Evolutionary conservation across 2,797 vertebrate genomes (phyloP), one percentile per base, ranked within the genome.

Genomic region (Rhinichthys osculus): DNA sequence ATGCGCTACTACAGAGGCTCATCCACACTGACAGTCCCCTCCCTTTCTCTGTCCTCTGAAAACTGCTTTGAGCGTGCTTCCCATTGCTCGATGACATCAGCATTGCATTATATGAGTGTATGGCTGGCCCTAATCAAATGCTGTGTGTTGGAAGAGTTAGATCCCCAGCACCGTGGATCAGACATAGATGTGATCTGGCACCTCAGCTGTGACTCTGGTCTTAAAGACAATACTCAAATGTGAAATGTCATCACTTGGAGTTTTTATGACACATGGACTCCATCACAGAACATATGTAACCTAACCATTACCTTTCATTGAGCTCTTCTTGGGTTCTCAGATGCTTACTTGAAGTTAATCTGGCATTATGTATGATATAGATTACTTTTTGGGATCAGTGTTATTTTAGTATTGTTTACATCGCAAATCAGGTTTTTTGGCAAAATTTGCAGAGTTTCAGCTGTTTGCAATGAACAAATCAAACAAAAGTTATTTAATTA

Each of bases 101-200:
- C 66, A 62, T 33, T 71, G 64, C 72, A 50, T 84, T 83, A 81
- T 67, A 40, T 78, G 73, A 23, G 62, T 67, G 33, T 67, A 40
- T 77, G 73, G 33, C 27, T 77, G 82, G 72, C 44, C 19, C 23
- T 47, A 74, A 74, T 74, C 38, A 74, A 33, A 50, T 71, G 30
- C 52, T 1, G 10, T 57, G 38, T 9, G n/a, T n/a, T 83, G 54
- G 57, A 66, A 54, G 21, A 77, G 50, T 71, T 59, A 40, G 5
- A 23, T 42, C 47, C n/a, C 67, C 47, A 78, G 86, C 54, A 42
- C 57, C 59, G 66, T 87, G 85, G 83, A 89, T 88, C 78, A 88
- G 90, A 90, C 84, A 64, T 76, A 86, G 81, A 90, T 90, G 59
- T 66, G 82, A 84, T 82, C 40, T 86, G 85, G 62, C 88, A 81